Evolutionary conservation across 2,113 vertebrate species (phyloP).

Genomic region (Paracanthobrama guichenoti): DNA sequence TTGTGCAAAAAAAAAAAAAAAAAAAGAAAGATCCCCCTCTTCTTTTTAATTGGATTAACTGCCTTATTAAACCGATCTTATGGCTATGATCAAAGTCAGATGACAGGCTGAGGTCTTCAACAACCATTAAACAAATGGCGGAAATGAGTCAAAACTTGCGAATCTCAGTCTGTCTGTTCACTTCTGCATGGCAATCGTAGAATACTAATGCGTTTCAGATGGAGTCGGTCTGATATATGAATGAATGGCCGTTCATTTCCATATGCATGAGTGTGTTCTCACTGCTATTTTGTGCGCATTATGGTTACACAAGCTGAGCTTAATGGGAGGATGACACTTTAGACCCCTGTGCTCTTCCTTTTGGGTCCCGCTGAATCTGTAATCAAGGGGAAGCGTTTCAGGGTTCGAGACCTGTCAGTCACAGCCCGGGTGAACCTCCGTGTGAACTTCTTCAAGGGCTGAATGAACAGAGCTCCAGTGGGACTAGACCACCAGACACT

Average conservation of each 20-base stretch:
- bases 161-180: background rate
- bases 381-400: slow-evolving; percentile 62
- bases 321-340: slow-evolving; percentile 55
- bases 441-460: slow-evolving; percentile 46
- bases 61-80: slow-evolving; percentile 60
- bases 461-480: slow-evolving; percentile 42
- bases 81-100: slow-evolving; percentile 63
- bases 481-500: background rate
- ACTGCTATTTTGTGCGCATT: slow-evolving; percentile 60
- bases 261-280: slow-evolving; percentile 71
- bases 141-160: slow-evolving; percentile 53
- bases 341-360: slow-evolving; percentile 57
- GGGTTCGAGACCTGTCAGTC: slow-evolving; percentile 71
- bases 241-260: slow-evolving; percentile 65
- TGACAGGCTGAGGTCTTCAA: slow-evolving; percentile 54
- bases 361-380: slow-evolving; percentile 63
- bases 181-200: background rate
- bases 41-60: slow-evolving; percentile 60
- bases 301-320: slow-evolving; percentile 57
- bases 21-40: too few relatives aligned
- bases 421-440: slow-evolving; percentile 51
- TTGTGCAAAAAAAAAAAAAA: slow-evolving; percentile 1
- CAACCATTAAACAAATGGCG: slow-evolving; percentile 36
- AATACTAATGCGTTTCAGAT: slow-evolving; percentile 45
- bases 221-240: slow-evolving; percentile 58